Evolutionary conservation across 2,797 vertebrate genomes (phyloP), one percentile per base, ranked within the genome.

Genomic region (Hephaestus fuliginosus): DNA sequence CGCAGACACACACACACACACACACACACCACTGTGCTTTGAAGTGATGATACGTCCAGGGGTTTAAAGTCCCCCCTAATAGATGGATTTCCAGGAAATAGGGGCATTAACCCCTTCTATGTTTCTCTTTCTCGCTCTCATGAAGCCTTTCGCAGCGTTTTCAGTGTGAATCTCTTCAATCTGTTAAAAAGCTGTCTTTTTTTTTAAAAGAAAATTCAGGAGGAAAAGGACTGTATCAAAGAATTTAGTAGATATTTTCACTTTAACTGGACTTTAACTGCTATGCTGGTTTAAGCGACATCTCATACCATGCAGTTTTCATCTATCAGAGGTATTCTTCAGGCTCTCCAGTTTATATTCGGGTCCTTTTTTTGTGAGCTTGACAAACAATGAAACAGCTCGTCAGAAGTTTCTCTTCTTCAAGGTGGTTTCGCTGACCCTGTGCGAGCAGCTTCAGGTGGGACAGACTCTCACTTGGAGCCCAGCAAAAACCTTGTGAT

Each of bases 71-170:
- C 76, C 33, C 75, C 70, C 70, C 62, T 49, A 53, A 89, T 69
- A 80, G 76, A 86, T 70, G 69, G 84, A 87, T 92, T 93, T 91
- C 87, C 71, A 90, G 90, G 91, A 91, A 93, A 90, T 41, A 69
- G 61, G 75, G 76, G 58, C 77, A 83, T 92, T 86, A 89, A 91
- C 71, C 83, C 76, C 20, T 46, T 70, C 51, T 79, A 15, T 76
- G 30, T 76, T 48, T 55, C 39, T 66, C 48, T 73, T 25, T 53
- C 36, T 74, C 7, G 0, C 43, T 74, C 28, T 83, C 57, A 61
- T 4, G 0, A 14, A 41, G 20, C 9, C 44, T 62, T 13, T 78
- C 1, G 0, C 39, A 13, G 71, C 65, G 39, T 51, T 65, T 65
- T 63, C 36, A 25, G 7, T 46, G 41, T 46, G 55, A 48, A 70